Evolutionary conservation across 2,113 vertebrate genomes (phyloP).

Genomic region (Percopsis transmontana): DNA sequence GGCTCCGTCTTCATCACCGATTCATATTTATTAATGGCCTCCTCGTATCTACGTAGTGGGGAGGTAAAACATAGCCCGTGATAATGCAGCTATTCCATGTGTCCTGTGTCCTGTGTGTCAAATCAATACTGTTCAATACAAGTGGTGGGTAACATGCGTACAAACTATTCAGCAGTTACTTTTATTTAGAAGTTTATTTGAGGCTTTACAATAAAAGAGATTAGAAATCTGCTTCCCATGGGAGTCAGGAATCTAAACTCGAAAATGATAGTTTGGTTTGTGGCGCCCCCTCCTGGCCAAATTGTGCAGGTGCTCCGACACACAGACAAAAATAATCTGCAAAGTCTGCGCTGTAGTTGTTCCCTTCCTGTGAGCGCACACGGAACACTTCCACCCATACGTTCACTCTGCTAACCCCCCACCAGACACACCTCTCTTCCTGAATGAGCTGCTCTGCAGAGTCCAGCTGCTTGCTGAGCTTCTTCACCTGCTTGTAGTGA

Average conservation of each 20-base stretch:
- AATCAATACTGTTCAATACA: too few species aligned
- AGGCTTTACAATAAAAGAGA: too few species aligned
- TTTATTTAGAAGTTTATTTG: too few species aligned
- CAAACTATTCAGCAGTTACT: too few species aligned
- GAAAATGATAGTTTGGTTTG: too few species aligned
- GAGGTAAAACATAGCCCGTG: neutral
- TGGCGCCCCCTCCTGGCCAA: too few species aligned
- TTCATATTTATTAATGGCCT: slow-evolving; percentile 81
- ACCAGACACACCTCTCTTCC: slow-evolving; percentile 67
- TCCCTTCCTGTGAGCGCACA: neutral
- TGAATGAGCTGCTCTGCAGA: slow-evolving; percentile 78
- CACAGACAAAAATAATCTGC: too few species aligned
- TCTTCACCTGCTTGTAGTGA: slow-evolving; percentile 86
- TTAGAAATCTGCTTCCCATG: too few species aligned
- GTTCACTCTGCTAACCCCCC: neutral
- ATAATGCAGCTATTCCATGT: neutral
- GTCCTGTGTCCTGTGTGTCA: neutral
- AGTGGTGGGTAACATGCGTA: neutral
- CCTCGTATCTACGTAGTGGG: slow-evolving; percentile 71
- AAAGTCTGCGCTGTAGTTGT: too few species aligned
- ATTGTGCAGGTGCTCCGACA: too few species aligned
- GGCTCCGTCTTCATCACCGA: slow-evolving; percentile 80
- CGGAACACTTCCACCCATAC: neutral
- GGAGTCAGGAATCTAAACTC: too few species aligned
- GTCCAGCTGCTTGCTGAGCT: slow-evolving; percentile 83